Base-by-base conservation (phyloP, 2,888 invertebrate genomes). In the Hirtodrosophila trivittata region DNA sequence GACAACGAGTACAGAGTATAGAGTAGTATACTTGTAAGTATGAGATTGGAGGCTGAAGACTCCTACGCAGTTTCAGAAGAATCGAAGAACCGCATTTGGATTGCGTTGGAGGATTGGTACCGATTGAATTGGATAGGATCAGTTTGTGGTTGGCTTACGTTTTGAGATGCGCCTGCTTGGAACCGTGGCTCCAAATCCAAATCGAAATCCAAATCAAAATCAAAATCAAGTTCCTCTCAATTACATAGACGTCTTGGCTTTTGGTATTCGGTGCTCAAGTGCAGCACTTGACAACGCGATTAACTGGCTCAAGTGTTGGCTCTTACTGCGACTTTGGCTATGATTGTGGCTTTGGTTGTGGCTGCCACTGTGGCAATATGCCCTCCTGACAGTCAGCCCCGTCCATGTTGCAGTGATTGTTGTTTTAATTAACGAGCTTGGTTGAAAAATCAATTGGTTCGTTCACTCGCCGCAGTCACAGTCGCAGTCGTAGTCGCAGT, bases 391-490 rank as follows among this genome's bases (percentile, higher is more conserved):
- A 32, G 43, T 18, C 16, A 37, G 64, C 32, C 47, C 33, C 12
- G 51, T 52, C 49, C 43, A 42, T 32, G 51, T 37, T 66, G 66
- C 72, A 75, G 68, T 58, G 76, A 78, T 77, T 77, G 77, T 77
- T 77, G 77, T 78, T 77, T 77, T 77, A 80, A 83, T 77, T 77
- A 77, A 77, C 84, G 84, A 77, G 80, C 76, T 83, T 57, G 42
- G 32, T 35, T 47, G 49, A 55, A 54, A 63, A 73, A 70, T 66
- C 77, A 74, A 80, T 77, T 81, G 81, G 56, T 73, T 66, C 42
- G 14, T 18, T 49, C 41, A 45, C 26, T 41, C 5, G 41, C 43
- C 8, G 5, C 18, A 21, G 30, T 18, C 42, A 39, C 38, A 26
- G 21, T 50, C 51, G 38, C 51, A 45, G 46, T 54, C 52, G 35